Evolutionary conservation across 2,888 invertebrate species (phyloP), one percentile per base, ranked within the genome.

Genomic region (Imbricaverruca yamaguchii): DNA sequence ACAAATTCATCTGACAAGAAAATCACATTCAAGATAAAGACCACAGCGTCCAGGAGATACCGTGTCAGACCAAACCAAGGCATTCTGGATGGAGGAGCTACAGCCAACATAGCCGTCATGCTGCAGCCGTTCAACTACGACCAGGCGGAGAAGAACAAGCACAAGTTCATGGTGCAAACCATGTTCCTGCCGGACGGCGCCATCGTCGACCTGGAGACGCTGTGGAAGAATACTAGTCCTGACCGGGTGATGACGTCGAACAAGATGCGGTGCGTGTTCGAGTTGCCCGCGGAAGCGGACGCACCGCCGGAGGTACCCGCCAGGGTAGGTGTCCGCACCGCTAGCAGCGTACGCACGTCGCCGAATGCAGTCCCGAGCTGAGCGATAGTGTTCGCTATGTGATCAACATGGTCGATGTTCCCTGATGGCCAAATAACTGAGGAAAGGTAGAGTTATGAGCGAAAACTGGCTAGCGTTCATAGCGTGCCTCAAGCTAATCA

Each of bases 151-250:
- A 97, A 96, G 88, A 95, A 94, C 88, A 97, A 97, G 90, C 99
- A 99, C 90, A 99, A 99, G 91, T 99, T 99, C 88, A 99, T 99
- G 98, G 98, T 99, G 85, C 98, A 99, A 89, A 94, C 97, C 84
- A 91, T 97, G 85, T 91, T 94, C 87, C 94, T 94, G 83, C 95
- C 96, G 8, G 93, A 93, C 84, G 93, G 93, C 69, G 56, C 56
- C 57, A 23, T 0, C 81, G 89, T 90, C 82, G 92, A 92, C 86
- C 90, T 92, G 85, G 94, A 94, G 85, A 89, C 89, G 86, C 89
- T 93, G 93, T 96, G 97, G 97, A 96, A 94, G 89, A 95, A 96
- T 86, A 92, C 93, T 83, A 91, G 91, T 85, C 91, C 93, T 78
- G 93, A 94, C 79, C 92, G 93, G 85, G 90, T 98, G 84, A 97